Conservation (phyloP, 2,113 vertebrate genomes). For the Emydocephalus ijimae region DNA sequence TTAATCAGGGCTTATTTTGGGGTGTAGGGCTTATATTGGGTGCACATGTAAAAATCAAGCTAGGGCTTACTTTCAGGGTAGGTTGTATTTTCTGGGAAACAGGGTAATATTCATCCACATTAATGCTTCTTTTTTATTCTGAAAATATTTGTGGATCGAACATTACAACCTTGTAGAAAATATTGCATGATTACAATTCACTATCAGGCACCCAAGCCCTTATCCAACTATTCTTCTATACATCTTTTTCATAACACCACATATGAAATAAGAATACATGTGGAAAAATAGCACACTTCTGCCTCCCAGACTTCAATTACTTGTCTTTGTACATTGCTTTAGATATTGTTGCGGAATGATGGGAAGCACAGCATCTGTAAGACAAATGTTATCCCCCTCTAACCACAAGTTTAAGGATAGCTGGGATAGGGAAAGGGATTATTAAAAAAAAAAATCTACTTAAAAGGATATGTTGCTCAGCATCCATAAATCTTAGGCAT, state of each 20-base stretch:
- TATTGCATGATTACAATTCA: background rate
- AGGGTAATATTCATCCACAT: background rate
- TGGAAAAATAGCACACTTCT: background rate
- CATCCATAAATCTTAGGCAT: background rate
- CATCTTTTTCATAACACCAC: background rate
- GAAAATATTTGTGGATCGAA: background rate
- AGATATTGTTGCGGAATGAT: background rate
- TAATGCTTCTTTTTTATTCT: background rate
- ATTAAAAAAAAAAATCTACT: background rate
- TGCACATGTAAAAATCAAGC: too few relatives aligned
- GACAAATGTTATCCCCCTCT: background rate
- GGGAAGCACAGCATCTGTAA: background rate
- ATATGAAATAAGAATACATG: background rate
- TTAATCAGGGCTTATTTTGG: too few relatives aligned
- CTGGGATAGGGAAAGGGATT: background rate
- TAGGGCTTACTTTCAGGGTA: too few relatives aligned
- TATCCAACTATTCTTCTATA: background rate
- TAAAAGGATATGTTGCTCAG: too few relatives aligned
- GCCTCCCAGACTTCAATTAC: background rate
- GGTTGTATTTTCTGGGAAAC: too few relatives aligned
- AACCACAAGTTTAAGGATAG: background rate
- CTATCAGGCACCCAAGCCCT: background rate
- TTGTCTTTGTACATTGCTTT: background rate
- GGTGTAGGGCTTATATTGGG: too few relatives aligned
- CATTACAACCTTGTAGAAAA: background rate